Evolutionary conservation across 2,888 invertebrate genomes (phyloP), one percentile per base, ranked within the genome.

Genomic region (Parnassius glacialis): DNA sequence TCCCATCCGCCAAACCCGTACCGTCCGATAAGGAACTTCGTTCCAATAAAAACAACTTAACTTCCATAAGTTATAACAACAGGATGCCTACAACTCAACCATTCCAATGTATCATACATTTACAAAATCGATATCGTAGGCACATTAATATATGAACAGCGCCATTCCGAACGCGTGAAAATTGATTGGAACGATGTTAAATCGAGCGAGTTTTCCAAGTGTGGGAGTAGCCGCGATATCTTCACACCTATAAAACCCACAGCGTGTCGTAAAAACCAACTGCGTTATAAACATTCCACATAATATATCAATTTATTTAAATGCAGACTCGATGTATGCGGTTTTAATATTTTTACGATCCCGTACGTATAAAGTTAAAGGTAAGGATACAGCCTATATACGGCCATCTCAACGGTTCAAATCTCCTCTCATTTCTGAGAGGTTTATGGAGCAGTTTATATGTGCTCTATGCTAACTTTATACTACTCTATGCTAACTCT

Each of bases 151-250:
- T 25, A 48, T 13, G 43, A 25, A 25, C 12, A 57, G 45, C 41
- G n/a, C 52, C 48, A 48, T 62, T 57, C 34, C 48, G 53, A 62
- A 48, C 42, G 16, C 47, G 11, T 57, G 62, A 62, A 62, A 62
- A 62, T 55, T 62, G 58, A 58, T 62, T 58, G 54, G 44, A 53
- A 55, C 41, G 52, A 61, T 52, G 45, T 57, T 57, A 52, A 57
- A 61, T 58, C 54, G 53, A 41, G 45, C 58, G 44, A 50, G 54
- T 54, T 51, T 16, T 13, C 16, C 2, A 48, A 34, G 50, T 50
- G 62, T 58, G 58, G 58, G 62, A 41, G 58, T 25, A 10, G n/a
- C 43, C 13, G 54, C 42, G 57, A 50, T 57, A 62, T 51, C 54
- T 54, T 58, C 58, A 54, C 62, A 9, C 53, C 51, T 54, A 51